Conservation (phyloP, 2,797 vertebrate genomes). For the Galaxias olidus region DNA sequence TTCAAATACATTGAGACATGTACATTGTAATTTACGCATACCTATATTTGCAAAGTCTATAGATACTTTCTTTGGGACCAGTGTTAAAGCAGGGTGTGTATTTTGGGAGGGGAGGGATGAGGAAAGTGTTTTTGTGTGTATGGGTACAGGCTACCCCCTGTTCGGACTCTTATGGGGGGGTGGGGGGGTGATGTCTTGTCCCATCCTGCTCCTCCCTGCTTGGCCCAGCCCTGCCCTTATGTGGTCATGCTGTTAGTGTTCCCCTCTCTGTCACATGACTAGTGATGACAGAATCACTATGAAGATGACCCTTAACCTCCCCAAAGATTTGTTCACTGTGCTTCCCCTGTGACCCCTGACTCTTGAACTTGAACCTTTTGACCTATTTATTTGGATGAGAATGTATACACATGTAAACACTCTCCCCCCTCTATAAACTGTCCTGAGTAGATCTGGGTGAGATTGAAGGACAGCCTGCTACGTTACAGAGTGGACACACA, state of each 20-base stretch:
- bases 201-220: neutral
- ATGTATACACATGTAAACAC: conserved; percentile 59
- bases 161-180: conserved; percentile 34
- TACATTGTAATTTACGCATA: conserved; percentile 77
- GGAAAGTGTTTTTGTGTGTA: conserved; percentile 46
- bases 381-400: conserved; percentile 68
- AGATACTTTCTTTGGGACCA: conserved; percentile 66
- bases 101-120: conserved; percentile 45
- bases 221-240: conserved; percentile 28
- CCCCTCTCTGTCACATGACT: conserved; percentile 48
- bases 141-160: conserved; percentile 30
- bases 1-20: conserved; percentile 53
- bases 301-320: conserved; percentile 45
- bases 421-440: conserved; percentile 33
- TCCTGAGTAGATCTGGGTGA: conserved; percentile 45
- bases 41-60: conserved; percentile 72
- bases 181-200: conserved; percentile 5
- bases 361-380: conserved; percentile 48
- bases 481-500: conserved; percentile 47
- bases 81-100: conserved; percentile 55
- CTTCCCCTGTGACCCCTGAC: conserved; percentile 58
- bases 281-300: conserved; percentile 49
- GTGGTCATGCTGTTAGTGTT: conserved; percentile 52
- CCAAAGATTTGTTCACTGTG: conserved; percentile 75
- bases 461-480: conserved; percentile 53